Evolutionary conservation across 1,140 invertebrate species (phyloP).

Genomic region (Bradynema listronoti): DNA sequence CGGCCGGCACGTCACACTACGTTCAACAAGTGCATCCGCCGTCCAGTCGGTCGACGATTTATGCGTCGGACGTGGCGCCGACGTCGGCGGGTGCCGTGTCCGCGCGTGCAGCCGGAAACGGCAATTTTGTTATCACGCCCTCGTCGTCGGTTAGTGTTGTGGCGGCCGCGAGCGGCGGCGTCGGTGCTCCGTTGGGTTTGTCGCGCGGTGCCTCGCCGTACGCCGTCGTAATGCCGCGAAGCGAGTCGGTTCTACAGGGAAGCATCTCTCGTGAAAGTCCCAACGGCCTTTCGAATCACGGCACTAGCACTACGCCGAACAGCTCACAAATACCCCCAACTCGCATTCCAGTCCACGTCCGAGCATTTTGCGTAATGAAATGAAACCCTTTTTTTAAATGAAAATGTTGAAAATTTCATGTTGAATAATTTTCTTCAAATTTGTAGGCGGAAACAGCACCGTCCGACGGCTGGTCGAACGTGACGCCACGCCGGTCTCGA

Average conservation of each 20-base stretch:
- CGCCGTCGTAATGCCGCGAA: slow-evolving; percentile 3
- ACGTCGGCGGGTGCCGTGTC: not conserved
- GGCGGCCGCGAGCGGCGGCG: not conserved
- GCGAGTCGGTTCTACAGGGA: not conserved
- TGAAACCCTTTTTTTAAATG: no score
- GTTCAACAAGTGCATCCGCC: not conserved
- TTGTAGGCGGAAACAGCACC: slow-evolving; percentile 9
- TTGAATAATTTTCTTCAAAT: not conserved
- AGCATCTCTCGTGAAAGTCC: not conserved
- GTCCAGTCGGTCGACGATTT: not conserved
- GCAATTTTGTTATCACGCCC: no score
- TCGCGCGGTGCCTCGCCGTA: slow-evolving; percentile 2
- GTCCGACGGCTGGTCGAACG: slow-evolving; percentile 1
- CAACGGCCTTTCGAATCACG: not conserved
- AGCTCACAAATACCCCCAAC: slow-evolving; percentile 2
- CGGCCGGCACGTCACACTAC: no score
- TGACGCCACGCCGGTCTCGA: not conserved
- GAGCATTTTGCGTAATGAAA: slow-evolving; percentile 29
- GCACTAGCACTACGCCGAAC: slow-evolving; percentile 6
- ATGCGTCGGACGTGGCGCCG: not conserved
- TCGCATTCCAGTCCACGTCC: slow-evolving; percentile 25
- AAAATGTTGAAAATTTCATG: not conserved
- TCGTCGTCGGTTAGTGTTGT: no score
- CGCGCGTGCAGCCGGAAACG: not conserved
- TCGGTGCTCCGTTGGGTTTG: not conserved